A percentile compares a stretch with the other conserved stretches of the same genome.
phyloP scores from a whole-genome alignment of 2,888 invertebrate genomes.

The Netelia inedita region DNA sequence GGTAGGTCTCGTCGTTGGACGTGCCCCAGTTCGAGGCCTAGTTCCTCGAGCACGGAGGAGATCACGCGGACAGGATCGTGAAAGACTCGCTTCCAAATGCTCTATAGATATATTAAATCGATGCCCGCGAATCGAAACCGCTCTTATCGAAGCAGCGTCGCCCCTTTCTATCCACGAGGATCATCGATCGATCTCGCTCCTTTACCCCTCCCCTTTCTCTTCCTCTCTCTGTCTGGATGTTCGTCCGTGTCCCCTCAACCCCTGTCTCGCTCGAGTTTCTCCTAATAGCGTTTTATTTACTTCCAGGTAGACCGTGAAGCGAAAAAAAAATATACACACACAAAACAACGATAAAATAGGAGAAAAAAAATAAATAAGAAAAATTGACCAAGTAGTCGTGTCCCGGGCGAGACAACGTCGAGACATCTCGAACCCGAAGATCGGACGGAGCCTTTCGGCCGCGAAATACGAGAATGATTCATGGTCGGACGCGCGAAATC shows the following conservation, averaged over 20 bases:
- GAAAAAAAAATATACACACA: background rate
- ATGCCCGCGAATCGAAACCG: no score
- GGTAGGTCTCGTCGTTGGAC: slow-evolving; percentile 48
- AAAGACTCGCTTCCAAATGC: slow-evolving; percentile 15
- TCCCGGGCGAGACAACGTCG: slow-evolving; percentile 20
- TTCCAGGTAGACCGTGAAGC: background rate
- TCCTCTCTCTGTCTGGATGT: background rate
- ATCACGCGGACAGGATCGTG: slow-evolving; percentile 30
- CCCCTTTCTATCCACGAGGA: slow-evolving; percentile 7
- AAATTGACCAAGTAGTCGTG: background rate
- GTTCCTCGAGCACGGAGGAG: slow-evolving; percentile 61
- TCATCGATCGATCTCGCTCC: background rate
- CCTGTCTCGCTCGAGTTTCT: slow-evolving; percentile 9
- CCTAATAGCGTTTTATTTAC: slow-evolving; percentile 5
- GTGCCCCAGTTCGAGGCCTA: slow-evolving; percentile 71
- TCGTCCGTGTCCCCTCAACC: background rate
- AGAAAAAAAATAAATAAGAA: background rate
- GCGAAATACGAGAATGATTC: slow-evolving; percentile 46
- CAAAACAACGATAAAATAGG: slow-evolving; percentile 3
- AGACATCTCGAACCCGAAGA: slow-evolving; percentile 9
- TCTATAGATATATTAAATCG: slow-evolving; percentile 13
- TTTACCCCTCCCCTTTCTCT: background rate
- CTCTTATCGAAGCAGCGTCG: slow-evolving; percentile 8
- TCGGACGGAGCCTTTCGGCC: background rate
- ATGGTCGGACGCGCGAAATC: slow-evolving; percentile 14